These are phyloP conservation scores for Eleginops maclovinus DNA, from an alignment of 2,113 vertebrate species.

Conservation along the genomic window DNA sequence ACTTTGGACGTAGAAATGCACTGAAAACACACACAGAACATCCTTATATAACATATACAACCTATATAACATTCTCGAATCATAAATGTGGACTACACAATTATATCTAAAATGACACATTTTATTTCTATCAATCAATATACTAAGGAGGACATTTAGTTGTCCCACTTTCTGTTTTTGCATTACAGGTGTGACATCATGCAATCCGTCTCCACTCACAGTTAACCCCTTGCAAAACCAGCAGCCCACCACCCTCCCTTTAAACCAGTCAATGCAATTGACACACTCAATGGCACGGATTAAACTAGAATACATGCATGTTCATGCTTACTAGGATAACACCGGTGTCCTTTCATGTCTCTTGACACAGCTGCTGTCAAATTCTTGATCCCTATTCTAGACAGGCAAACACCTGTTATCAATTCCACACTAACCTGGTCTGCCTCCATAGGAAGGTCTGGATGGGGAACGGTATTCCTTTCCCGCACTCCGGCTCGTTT, in stretches of 20 bases:
- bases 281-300: not conserved
- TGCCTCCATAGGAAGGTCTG: slow-evolving; percentile 99
- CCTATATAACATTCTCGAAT: not conserved
- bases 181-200: slow-evolving; percentile 61
- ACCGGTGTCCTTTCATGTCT: not conserved
- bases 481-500: slow-evolving; percentile 92
- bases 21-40: slow-evolving; percentile 75
- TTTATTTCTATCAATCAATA: not conserved
- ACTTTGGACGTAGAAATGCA: slow-evolving; percentile 97
- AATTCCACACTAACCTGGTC: slow-evolving; percentile 89
- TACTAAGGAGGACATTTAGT: not conserved
- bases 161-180: slow-evolving; percentile 12
- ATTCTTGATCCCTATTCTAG: not conserved
- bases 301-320: not conserved
- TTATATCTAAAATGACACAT: not conserved
- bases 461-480: slow-evolving; percentile 96
- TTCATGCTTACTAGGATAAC: not conserved
- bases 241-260: slow-evolving; percentile 3
- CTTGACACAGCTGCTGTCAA: slow-evolving; percentile 17
- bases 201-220: slow-evolving; percentile 16
- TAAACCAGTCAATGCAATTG: slow-evolving; percentile 1
- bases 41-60: not conserved
- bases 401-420: slow-evolving; percentile 76
- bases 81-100: not conserved
- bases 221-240: not conserved